Percentiles rank a stretch among this genome's conserved stretches.
These are phyloP conservation scores for Agapornis canus DNA, from an alignment of 2,797 vertebrate genomes.

Conservation along the genomic window DNA sequence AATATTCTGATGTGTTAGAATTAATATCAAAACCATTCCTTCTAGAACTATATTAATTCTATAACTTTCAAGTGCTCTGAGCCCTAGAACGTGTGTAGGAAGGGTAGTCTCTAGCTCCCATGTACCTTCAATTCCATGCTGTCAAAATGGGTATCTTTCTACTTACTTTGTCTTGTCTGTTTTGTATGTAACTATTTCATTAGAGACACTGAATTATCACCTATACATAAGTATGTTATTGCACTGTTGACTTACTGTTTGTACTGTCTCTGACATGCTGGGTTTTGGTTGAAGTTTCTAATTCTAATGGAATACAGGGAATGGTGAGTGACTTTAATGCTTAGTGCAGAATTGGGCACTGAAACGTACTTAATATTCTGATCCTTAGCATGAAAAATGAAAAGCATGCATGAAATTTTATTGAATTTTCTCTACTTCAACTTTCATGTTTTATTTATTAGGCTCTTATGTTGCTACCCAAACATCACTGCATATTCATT, in stretches of 20 bases:
- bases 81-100: neutral
- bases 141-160: neutral
- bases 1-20: neutral
- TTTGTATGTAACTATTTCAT: neutral
- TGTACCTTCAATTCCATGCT: neutral
- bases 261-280: neutral
- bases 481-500: neutral
- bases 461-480: neutral
- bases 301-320: neutral
- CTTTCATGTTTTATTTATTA: conserved; percentile 28
- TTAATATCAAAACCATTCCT: neutral
- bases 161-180: neutral
- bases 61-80: neutral
- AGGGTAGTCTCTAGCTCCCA: neutral
- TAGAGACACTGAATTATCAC: neutral
- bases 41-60: neutral
- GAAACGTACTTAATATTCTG: conserved; percentile 8
- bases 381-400: conserved; percentile 21
- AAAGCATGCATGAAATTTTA: conserved; percentile 11
- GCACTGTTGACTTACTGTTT: neutral
- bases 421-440: conserved; percentile 13
- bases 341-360: neutral
- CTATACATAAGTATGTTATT: accelerated
- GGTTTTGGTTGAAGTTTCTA: neutral
- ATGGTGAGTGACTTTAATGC: neutral